Conservation (phyloP, 1,140 invertebrate species). For the Luehdorfia chinensis region DNA sequence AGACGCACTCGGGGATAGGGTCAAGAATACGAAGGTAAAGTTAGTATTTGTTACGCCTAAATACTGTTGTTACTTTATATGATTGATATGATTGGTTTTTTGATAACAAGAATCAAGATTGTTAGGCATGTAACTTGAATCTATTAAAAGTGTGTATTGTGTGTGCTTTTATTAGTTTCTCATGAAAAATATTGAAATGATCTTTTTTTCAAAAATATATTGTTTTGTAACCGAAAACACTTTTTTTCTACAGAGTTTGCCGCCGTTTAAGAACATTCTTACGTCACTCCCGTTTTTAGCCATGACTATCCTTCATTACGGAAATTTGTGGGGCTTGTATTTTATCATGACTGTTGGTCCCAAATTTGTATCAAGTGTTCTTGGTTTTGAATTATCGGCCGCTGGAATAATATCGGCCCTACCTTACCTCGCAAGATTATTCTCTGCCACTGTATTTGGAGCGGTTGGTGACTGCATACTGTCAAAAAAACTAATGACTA, state of each 20-base stretch:
- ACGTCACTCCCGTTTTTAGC: conserved; percentile 84
- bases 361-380: conserved; percentile 88
- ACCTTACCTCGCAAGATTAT: conserved; percentile 82
- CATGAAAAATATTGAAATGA: too few relatives aligned
- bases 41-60: conserved; percentile 34
- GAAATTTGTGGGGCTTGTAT: conserved; percentile 88
- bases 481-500: conserved; percentile 76
- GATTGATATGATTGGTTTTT: too few relatives aligned
- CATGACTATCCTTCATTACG: conserved; percentile 83
- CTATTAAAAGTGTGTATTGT: too few relatives aligned
- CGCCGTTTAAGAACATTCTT: conserved; percentile 79
- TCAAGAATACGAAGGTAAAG: conserved; percentile 60
- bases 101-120: too few relatives aligned
- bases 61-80: too few relatives aligned
- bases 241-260: conserved; percentile 68
- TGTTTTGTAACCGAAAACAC: too few relatives aligned
- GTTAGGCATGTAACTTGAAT: too few relatives aligned
- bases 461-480: conserved; percentile 81
- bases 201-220: too few relatives aligned
- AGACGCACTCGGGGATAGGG: conserved; percentile 62
- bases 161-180: too few relatives aligned
- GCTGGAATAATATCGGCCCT: conserved; percentile 84
- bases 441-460: conserved; percentile 82
- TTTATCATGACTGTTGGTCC: conserved; percentile 92
- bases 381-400: conserved; percentile 89